Conservation (phyloP, 2,113 vertebrate species). For the Phodopus roborovskii region DNA sequence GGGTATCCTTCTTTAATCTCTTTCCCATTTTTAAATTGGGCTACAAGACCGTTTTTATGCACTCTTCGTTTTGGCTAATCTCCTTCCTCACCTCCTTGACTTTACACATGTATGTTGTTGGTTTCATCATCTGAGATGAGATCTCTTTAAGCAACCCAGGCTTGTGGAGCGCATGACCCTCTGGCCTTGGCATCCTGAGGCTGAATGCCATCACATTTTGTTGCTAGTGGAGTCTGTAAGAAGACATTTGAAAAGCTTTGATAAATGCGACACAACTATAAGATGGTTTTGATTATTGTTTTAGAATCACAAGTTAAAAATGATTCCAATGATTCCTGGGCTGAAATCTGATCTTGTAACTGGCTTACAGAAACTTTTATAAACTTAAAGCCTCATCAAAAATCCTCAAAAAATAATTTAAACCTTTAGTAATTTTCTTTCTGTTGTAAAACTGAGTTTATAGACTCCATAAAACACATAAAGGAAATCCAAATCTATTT, state of each 20-base stretch:
- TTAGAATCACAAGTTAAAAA: constrained; percentile 6
- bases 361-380: constrained; percentile 32
- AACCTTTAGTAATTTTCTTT: constrained; percentile 50
- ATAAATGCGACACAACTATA: constrained; percentile 13
- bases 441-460: constrained; percentile 16
- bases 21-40: not conserved
- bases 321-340: not conserved
- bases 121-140: not conserved
- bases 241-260: not conserved
- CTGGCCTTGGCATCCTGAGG: not conserved
- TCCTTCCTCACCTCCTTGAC: not conserved
- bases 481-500: constrained; percentile 18
- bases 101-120: not conserved
- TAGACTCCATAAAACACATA: constrained; percentile 3
- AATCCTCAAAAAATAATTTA: constrained; percentile 7
- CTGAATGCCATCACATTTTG: not conserved
- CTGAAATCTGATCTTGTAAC: constrained; percentile 34
- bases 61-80: not conserved
- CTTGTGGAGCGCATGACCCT: not conserved
- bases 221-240: not conserved
- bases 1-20: not conserved
- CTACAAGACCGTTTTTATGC: not conserved
- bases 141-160: not conserved
- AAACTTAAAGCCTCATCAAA: not conserved
- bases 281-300: constrained; percentile 50